Conservation (phyloP, 2,888 invertebrate species). For the Caenorhabditis uteleia region DNA sequence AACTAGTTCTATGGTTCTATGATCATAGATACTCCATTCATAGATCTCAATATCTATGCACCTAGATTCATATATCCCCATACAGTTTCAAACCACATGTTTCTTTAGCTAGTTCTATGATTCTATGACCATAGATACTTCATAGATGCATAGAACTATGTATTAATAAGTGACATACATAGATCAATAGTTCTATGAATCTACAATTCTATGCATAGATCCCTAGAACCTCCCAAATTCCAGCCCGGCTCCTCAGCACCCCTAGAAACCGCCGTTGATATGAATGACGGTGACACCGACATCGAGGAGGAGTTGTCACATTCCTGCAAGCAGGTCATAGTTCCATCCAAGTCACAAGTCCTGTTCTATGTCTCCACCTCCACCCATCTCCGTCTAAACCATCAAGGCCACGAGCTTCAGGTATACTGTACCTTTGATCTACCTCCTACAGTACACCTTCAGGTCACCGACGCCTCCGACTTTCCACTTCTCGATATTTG, state of each 20-base stretch:
- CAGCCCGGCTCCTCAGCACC: slow-evolving; percentile 26
- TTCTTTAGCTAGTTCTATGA: too few relatives aligned
- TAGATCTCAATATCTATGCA: too few relatives aligned
- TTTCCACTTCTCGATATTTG: slow-evolving; percentile 65
- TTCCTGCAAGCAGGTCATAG: slow-evolving; percentile 40
- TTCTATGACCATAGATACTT: not conserved
- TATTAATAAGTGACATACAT: not conserved
- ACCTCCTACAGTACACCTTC: slow-evolving; percentile 9
- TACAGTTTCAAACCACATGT: too few relatives aligned
- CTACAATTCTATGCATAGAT: too few relatives aligned
- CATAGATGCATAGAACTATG: not conserved
- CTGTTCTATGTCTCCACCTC: slow-evolving; percentile 59
- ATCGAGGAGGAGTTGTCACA: slow-evolving; percentile 37
- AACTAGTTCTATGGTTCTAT: too few relatives aligned
- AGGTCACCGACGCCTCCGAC: slow-evolving; percentile 62
- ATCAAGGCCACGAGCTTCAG: slow-evolving; percentile 60
- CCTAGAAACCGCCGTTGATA: slow-evolving; percentile 24
- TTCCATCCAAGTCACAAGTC: slow-evolving; percentile 58
- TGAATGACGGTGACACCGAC: slow-evolving; percentile 35
- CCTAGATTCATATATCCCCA: too few relatives aligned
- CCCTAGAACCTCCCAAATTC: too few relatives aligned
- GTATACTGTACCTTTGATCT: slow-evolving; percentile 14
- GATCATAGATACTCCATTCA: too few relatives aligned
- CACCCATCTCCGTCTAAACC: slow-evolving; percentile 49
- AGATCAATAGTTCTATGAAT: not conserved